Evolutionary conservation across 2,113 vertebrate genomes (phyloP).

Genomic region (Nasalis larvatus): DNA sequence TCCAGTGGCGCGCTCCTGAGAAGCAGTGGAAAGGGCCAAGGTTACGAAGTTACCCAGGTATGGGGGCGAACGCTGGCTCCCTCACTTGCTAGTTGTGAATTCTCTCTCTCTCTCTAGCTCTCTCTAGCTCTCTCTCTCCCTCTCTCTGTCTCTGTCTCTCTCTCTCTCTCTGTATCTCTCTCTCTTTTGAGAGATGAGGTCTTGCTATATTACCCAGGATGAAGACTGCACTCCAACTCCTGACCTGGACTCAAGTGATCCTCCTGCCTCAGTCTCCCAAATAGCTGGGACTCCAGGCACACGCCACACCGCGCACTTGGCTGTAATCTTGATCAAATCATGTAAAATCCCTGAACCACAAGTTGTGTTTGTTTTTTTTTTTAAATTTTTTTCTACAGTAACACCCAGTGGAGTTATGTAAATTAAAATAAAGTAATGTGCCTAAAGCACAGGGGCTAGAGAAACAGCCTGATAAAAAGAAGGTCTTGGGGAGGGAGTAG

Average conservation of each 20-base stretch:
- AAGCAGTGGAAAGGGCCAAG: not conserved
- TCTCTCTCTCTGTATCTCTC: no score
- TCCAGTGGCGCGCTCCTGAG: not conserved
- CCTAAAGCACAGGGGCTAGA: not conserved
- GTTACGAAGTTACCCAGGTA: not conserved
- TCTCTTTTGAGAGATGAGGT: not conserved
- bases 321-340: not conserved
- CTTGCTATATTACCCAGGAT: not conserved
- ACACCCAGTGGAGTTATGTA: not conserved
- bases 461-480: not conserved
- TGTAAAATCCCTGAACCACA: not conserved
- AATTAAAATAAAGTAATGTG: not conserved
- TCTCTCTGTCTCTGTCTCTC: no score
- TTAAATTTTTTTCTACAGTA: not conserved
- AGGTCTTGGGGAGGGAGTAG: not conserved
- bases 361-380: constrained; percentile 6
- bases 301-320: not conserved
- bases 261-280: not conserved
- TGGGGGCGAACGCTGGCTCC: not conserved
- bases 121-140: not conserved
- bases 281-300: not conserved
- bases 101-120: not conserved
- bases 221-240: not conserved
- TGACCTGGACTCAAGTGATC: not conserved
- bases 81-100: not conserved